Conservation (phyloP, 2,113 vertebrate genomes). For the Indicator maculatus region DNA sequence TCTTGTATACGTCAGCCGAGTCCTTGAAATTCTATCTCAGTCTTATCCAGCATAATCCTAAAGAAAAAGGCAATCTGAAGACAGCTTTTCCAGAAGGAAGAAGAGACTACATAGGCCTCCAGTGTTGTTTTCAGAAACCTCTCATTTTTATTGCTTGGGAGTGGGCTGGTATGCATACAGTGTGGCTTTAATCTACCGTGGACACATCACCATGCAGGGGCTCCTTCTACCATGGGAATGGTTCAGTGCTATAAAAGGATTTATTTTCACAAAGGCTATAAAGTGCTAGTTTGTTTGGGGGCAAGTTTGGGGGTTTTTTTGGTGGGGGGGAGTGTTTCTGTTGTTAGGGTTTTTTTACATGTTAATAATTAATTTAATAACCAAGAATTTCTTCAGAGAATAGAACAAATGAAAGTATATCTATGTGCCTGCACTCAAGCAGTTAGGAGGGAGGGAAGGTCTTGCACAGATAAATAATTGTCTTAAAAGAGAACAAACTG, state of each 20-base stretch:
- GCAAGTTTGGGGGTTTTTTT: not conserved
- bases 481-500: not conserved
- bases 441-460: not conserved
- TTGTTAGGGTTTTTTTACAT: not conserved
- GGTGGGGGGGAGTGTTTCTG: accelerated
- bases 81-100: slow-evolving; percentile 1
- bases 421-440: not conserved
- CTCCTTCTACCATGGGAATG: not conserved
- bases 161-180: not conserved
- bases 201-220: not conserved
- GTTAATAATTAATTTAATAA: not conserved
- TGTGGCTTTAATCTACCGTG: not conserved
- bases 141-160: not conserved
- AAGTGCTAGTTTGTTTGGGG: not conserved
- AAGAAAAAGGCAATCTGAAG: slow-evolving; percentile 1
- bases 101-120: slow-evolving; percentile 5
- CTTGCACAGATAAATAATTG: not conserved
- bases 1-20: not conserved
- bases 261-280: not conserved
- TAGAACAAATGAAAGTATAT: not conserved
- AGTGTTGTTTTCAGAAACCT: not conserved
- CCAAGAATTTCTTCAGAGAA: not conserved
- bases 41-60: slow-evolving; percentile 27
- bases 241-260: not conserved
- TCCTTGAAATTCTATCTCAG: slow-evolving; percentile 35